phyloP scores from a whole-genome alignment of 2,113 vertebrate species.

The Nannobrachium achirus region DNA sequence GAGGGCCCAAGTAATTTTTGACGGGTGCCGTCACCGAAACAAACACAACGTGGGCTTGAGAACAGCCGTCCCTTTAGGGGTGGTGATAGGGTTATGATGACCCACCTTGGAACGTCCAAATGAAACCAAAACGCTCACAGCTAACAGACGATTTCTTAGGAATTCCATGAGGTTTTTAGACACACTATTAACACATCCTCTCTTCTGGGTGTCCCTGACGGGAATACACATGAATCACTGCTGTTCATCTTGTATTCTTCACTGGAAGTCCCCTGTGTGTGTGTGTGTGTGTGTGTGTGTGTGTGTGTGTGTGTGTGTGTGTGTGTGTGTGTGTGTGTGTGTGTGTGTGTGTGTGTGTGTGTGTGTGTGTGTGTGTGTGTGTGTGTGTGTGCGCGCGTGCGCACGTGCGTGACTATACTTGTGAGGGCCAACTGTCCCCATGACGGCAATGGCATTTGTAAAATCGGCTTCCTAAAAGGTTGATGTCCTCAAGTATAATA shows the following conservation, averaged over 20 bases:
- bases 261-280: too few relatives aligned
- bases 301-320: accelerated
- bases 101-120: slow-evolving; percentile 22
- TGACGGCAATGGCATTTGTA: not conserved
- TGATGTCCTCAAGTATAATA: too few relatives aligned
- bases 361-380: too few relatives aligned
- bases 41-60: slow-evolving; percentile 7
- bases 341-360: too few relatives aligned
- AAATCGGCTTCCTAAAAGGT: too few relatives aligned
- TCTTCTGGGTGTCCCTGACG: slow-evolving; percentile 14
- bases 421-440: too few relatives aligned
- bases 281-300: too few relatives aligned
- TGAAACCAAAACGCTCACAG: not conserved
- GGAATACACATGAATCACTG: not conserved
- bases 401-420: too few relatives aligned
- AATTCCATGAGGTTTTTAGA: slow-evolving; percentile 11
- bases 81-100: not conserved
- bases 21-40: not conserved
- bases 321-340: accelerated
- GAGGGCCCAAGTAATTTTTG: not conserved
- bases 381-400: too few relatives aligned
- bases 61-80: slow-evolving; percentile 9
- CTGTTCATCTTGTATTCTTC: too few relatives aligned
- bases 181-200: not conserved
- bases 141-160: slow-evolving; percentile 7